phyloP scores from a whole-genome alignment of 2,888 invertebrate species.

The Physocephala rufipes region DNA sequence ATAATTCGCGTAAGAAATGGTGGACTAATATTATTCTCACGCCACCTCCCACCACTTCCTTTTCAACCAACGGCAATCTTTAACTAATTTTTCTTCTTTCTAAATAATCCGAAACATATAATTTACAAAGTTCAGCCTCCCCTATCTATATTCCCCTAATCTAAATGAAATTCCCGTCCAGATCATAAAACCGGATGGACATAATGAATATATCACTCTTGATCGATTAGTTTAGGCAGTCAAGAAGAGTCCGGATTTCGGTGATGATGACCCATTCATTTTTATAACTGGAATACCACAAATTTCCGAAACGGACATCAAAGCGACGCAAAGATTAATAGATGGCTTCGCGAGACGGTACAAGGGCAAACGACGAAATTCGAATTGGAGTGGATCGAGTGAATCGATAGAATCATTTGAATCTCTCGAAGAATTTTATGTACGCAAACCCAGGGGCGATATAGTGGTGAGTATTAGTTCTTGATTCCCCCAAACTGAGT shows the following conservation, averaged over 20 bases:
- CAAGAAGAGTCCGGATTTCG: constrained; percentile 48
- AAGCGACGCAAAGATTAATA: constrained; percentile 52
- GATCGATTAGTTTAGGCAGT: constrained; percentile 48
- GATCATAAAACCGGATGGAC: constrained; percentile 52
- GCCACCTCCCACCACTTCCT: no score
- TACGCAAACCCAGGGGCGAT: constrained; percentile 44
- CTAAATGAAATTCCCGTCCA: constrained; percentile 51
- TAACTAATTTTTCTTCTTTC: not conserved
- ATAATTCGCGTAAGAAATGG: constrained; percentile 57
- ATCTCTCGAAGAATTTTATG: constrained; percentile 39
- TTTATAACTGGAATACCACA: constrained; percentile 58
- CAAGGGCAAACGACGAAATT: constrained; percentile 47
- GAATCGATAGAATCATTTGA: constrained; percentile 43
- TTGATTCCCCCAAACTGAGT: not conserved
- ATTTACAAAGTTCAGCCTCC: constrained; percentile 52
- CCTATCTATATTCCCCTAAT: constrained; percentile 46
- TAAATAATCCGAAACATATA: constrained; percentile 56
- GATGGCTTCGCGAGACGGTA: constrained; percentile 58
- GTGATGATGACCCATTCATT: constrained; percentile 58
- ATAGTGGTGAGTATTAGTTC: constrained; percentile 54
- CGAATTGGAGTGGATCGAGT: constrained; percentile 40
- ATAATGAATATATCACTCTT: constrained; percentile 50
- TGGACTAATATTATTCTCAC: no score
- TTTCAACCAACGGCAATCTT: no score
- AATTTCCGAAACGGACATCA: constrained; percentile 50